phyloP scores from a whole-genome alignment of 2,113 vertebrate species.

The Phrynocephalus versicolor region DNA sequence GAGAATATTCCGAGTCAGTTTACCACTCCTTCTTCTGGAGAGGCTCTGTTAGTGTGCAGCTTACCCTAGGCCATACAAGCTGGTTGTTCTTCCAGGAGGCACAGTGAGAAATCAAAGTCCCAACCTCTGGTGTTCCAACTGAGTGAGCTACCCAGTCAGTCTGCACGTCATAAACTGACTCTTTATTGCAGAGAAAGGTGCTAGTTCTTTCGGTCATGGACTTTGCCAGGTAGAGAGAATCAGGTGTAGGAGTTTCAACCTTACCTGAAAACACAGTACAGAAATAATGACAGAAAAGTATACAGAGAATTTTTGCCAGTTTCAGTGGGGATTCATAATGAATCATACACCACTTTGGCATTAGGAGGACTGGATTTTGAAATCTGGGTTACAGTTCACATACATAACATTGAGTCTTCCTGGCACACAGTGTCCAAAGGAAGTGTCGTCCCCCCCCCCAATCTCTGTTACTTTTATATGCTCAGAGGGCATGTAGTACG shows the following conservation, averaged over 20 bases:
- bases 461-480: too few species aligned
- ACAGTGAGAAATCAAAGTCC: too few species aligned
- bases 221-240: background rate
- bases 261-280: background rate
- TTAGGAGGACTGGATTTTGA: background rate
- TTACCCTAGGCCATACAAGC: too few species aligned
- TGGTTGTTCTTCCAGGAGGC: too few species aligned
- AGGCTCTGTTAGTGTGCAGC: too few species aligned
- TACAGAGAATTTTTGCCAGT: background rate
- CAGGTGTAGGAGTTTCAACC: too few species aligned
- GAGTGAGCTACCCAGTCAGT: too few species aligned
- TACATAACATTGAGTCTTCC: background rate
- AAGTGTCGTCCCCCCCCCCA: background rate
- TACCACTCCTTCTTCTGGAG: background rate
- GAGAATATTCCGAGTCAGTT: too few species aligned
- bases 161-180: background rate
- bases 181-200: conserved; percentile 23
- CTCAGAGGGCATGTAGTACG: too few species aligned
- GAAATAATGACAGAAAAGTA: background rate
- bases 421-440: background rate
- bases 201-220: conserved; percentile 52
- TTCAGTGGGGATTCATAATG: background rate
- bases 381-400: background rate
- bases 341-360: background rate
- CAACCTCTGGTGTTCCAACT: too few species aligned